Base-by-base conservation (phyloP, 1,140 invertebrate species). In the Bombus superbus region DNA sequence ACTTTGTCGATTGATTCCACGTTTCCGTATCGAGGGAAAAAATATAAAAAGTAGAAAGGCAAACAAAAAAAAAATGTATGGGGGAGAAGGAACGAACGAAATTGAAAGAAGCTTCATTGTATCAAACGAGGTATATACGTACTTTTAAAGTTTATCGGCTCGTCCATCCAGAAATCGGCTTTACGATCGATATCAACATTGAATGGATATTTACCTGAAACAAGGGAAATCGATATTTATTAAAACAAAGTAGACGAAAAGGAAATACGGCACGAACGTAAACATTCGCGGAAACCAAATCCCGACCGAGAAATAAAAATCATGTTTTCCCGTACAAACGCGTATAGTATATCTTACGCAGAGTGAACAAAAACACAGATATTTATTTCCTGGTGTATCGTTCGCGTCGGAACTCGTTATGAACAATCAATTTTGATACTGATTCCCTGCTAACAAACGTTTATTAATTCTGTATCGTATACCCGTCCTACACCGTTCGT, bases 1-100 rank as follows among this genome's bases (percentile, higher is more conserved):
- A 84, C 83, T 84, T 84, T 25, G 66, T 35, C 76, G 76, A 84
- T 84, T 80, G 76, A 53, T 62, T 84, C 25, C 62, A 15, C 62
- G 73, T 44, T 57, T 74, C 32, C 13, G 47, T 28, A 53, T 40
- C 28, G n/a, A 18, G 32, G 28, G 11, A 15, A 11, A 28, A 71
- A 76, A 25, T 28, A 38, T 11, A 57, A 38, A 68, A 42, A 74
- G 3, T n/a, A 28, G 8, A 32, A 53, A 53, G 18, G 8, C 5
- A 10, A 18, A 32, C 32, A 32, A 40, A 40, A 44, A 22, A 15
- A 44, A 77, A 38, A n/a, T 22, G 13, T 32, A 32, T 18, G n/a
- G 40, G 6, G 8, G 38, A 9, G 10, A 8, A 18, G n/a, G 40
- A 64, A 40, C 28, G 64, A 32, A 62, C 38, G 42, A 42, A 42